These are phyloP conservation scores for Grammomys surdaster DNA, from an alignment of 2,113 vertebrate species.

Conservation along the genomic window DNA sequence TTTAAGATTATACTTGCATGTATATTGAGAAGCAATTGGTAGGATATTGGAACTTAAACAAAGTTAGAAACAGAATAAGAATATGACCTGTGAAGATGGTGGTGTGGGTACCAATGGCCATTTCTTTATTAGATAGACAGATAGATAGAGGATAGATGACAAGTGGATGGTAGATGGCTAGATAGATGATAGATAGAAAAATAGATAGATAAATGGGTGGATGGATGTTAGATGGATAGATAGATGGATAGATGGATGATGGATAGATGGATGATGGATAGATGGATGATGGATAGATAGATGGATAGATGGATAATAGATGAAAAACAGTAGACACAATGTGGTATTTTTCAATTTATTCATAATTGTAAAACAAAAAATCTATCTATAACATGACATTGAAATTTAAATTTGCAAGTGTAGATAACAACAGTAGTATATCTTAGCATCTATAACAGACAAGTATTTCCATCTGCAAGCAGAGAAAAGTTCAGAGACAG, in stretches of 20 bases:
- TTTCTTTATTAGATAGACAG: not conserved
- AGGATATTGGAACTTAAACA: not conserved
- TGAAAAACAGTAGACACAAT: not conserved
- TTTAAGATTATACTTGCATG: not conserved
- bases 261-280: not conserved
- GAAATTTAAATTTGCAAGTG: not conserved
- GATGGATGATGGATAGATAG: not conserved
- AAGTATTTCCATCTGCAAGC: not conserved
- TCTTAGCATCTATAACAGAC: not conserved
- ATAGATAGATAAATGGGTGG: not conserved
- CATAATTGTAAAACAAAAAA: not conserved
- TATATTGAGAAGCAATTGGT: not conserved
- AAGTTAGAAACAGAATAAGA: not conserved
- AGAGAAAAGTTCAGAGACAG: not conserved
- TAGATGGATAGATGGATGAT: not conserved
- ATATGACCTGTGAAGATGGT: not conserved
- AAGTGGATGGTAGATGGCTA: not conserved
- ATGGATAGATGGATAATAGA: not conserved
- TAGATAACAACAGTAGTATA: slow-evolving; percentile 20
- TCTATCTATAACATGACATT: not conserved
- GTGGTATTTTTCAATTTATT: not conserved
- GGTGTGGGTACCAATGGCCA: not conserved
- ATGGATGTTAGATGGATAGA: not conserved
- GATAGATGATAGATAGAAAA: not conserved
- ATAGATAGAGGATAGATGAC: not conserved